Evolutionary conservation across 2,888 invertebrate genomes (phyloP).

Genomic region (Unio pictorum): DNA sequence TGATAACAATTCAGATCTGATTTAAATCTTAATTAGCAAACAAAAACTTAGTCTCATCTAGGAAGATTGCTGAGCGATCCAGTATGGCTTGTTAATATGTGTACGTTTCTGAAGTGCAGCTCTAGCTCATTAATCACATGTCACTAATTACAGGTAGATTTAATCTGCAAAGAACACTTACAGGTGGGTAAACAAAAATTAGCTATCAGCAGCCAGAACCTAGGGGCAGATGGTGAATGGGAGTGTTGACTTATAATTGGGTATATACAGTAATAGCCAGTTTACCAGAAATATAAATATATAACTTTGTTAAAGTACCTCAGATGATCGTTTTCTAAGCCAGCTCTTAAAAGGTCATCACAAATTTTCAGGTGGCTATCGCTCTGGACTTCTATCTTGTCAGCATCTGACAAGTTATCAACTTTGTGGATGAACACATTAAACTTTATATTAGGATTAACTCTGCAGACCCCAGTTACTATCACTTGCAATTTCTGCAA

Average conservation of each 20-base stretch:
- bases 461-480: slow-evolving; percentile 93
- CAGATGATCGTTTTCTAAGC: slow-evolving; percentile 71
- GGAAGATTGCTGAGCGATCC: too few relatives aligned
- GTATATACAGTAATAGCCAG: slow-evolving; percentile 2
- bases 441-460: slow-evolving; percentile 95
- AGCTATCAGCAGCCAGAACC: too few relatives aligned
- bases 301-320: slow-evolving; percentile 42
- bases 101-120: too few relatives aligned
- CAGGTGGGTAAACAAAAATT: too few relatives aligned
- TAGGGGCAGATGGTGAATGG: too few relatives aligned
- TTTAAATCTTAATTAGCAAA: too few relatives aligned
- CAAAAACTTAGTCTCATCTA: too few relatives aligned
- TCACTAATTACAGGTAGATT: too few relatives aligned
- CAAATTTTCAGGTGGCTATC: slow-evolving; percentile 97
- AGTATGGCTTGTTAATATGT: too few relatives aligned
- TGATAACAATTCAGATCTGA: too few relatives aligned
- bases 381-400: slow-evolving; percentile 98
- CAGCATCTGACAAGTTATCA: slow-evolving; percentile 98
- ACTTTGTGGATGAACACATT: slow-evolving; percentile 99
- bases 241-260: slow-evolving; percentile 2
- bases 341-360: slow-evolving; percentile 92
- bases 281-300: not conserved
- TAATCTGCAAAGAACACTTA: too few relatives aligned
- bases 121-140: too few relatives aligned
- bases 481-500: slow-evolving; percentile 91